A percentile compares a stretch with the other conserved stretches of the same genome.
phyloP scores from a whole-genome alignment of 2,113 vertebrate species.

The Deroptyus accipitrinus region DNA sequence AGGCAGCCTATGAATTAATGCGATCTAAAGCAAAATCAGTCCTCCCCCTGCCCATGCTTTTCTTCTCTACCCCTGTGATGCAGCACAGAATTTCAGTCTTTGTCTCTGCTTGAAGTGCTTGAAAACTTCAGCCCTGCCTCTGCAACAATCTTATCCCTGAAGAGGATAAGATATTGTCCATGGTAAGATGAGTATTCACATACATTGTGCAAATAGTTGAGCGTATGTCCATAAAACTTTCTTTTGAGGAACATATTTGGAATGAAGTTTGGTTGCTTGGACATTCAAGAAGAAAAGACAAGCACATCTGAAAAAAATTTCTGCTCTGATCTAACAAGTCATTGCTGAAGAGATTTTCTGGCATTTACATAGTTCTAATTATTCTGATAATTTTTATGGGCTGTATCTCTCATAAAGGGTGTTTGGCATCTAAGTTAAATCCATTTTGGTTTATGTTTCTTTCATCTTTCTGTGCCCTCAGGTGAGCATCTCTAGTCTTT shows the following conservation, averaged over 20 bases:
- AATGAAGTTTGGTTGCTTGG: not conserved
- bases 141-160: not conserved
- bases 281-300: not conserved
- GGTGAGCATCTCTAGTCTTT: not conserved
- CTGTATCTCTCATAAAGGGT: not conserved
- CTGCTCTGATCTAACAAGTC: not conserved
- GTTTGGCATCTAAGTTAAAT: not conserved
- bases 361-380: not conserved
- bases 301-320: not conserved
- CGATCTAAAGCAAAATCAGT: not conserved
- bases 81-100: not conserved
- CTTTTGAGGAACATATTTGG: not conserved
- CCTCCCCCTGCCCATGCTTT: not conserved
- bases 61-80: not conserved
- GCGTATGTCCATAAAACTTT: not conserved
- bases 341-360: not conserved
- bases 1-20: not conserved
- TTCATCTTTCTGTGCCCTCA: not conserved
- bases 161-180: not conserved
- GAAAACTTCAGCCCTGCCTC: not conserved
- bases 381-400: not conserved
- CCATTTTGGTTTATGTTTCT: not conserved
- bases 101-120: not conserved
- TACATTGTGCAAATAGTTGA: not conserved
- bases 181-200: not conserved